Evolutionary conservation across 1,140 invertebrate species (phyloP).

Genomic region (Artemia franciscana): DNA sequence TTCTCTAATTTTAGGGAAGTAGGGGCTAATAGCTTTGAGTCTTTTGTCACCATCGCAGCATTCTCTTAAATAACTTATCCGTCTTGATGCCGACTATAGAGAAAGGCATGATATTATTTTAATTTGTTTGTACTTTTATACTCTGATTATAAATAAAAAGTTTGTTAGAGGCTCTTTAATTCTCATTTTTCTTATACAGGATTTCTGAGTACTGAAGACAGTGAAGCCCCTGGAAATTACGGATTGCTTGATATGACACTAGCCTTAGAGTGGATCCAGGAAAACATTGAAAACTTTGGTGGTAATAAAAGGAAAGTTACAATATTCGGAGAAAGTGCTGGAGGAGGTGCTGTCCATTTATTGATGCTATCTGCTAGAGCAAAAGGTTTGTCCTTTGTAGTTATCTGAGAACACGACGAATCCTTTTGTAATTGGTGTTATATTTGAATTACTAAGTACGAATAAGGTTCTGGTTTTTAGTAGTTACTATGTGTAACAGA

Average conservation of each 20-base stretch:
- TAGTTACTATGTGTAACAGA: too few species aligned
- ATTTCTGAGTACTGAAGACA: conserved; percentile 21
- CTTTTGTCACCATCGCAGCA: too few species aligned
- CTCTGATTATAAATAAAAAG: conserved; percentile 1
- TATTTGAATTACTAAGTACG: too few species aligned
- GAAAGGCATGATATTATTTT: too few species aligned
- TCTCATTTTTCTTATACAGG: conserved; percentile 14
- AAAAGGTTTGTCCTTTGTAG: not conserved
- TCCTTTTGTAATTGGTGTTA: too few species aligned
- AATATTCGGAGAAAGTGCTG: conserved; percentile 12
- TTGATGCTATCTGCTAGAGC: conserved; percentile 5
- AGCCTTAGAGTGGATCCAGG: conserved; percentile 21
- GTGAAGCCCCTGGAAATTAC: conserved; percentile 22
- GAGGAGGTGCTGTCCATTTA: conserved; percentile 18
- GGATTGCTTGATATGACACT: conserved; percentile 25
- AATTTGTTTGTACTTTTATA: too few species aligned
- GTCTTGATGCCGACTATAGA: too few species aligned
- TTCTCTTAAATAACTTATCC: too few species aligned
- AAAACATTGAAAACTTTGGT: conserved; percentile 9
- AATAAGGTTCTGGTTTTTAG: too few species aligned
- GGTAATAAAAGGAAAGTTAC: conserved; percentile 8
- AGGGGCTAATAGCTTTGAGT: too few species aligned
- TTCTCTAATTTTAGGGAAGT: too few species aligned
- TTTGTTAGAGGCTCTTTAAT: conserved; percentile 13
- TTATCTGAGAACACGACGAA: not conserved